A percentile compares a stretch with the other conserved stretches of the same genome.
phyloP scores from a whole-genome alignment of 1,140 invertebrate species.

The Ectropis grisescens region DNA sequence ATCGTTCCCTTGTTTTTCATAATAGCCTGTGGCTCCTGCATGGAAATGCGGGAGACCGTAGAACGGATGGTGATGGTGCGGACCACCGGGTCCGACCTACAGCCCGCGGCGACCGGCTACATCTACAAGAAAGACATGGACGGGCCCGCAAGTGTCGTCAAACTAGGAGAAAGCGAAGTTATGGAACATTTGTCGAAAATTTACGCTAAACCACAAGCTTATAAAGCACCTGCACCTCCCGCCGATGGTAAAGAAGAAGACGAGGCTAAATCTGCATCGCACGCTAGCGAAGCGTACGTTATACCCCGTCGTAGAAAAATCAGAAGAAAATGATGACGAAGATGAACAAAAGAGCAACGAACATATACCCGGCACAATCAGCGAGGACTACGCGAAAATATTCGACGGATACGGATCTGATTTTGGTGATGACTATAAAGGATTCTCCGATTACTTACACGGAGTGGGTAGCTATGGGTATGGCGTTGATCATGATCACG shows the following conservation, averaged over 20 bases:
- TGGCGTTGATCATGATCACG: conserved; percentile 28
- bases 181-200: conserved; percentile 55
- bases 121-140: conserved; percentile 67
- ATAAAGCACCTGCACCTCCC: conserved; percentile 25
- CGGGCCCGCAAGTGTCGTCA: conserved; percentile 52
- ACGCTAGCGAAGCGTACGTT: conserved; percentile 28
- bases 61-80: conserved; percentile 65
- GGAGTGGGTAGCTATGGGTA: conserved; percentile 30
- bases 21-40: conserved; percentile 25
- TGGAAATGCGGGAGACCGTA: conserved; percentile 58
- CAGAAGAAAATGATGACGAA: conserved; percentile 23
- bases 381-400: conserved; percentile 44
- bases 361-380: conserved; percentile 39
- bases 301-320: conserved; percentile 48
- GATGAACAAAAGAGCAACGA: too few relatives aligned
- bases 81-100: conserved; percentile 60
- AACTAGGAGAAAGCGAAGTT: conserved; percentile 60
- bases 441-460: conserved; percentile 40
- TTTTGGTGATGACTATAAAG: conserved; percentile 29
- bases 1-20: conserved; percentile 24
- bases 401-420: conserved; percentile 36
- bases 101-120: conserved; percentile 66
- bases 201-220: conserved; percentile 38
- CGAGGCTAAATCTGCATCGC: conserved; percentile 29
- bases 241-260: conserved; percentile 27